Evolutionary conservation across 2,797 vertebrate species (phyloP), one percentile per base, ranked within the genome.

Genomic region (Lutra lutra): DNA sequence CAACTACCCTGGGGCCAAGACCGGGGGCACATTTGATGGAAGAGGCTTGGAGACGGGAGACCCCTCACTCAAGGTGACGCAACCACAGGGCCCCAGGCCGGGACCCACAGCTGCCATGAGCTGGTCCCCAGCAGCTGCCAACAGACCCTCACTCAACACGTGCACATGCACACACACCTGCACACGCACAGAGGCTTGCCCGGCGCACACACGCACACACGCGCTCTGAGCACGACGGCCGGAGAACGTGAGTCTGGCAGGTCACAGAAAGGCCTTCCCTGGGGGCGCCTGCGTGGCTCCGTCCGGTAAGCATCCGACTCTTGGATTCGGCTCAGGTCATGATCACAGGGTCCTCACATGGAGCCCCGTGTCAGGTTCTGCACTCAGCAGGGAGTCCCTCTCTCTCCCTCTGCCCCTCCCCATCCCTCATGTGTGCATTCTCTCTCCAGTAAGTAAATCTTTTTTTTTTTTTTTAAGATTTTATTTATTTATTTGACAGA

Each of bases 161-260:
- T 8, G 56, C 15, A 23, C 32, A 46, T 4, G 32, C 14, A 40
- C 10, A 2, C 15, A 58, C 56, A 23, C 21, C 1, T 9, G 10
- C 32, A 58, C 27, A 73, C 9, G 5, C 60, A 15, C 25, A 10
- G 56, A 9, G 21, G 21, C 56, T 25, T 58, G 56, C 21, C 56
- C 56, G 9, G 54, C 15, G 51, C 48, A 17, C 13, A 3, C 13
- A 0, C 46, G 4, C 35, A 5, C 35, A 5, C 0, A 2, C 17
- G 17, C 15, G 5, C 62, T 66, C 77, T 13, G 14, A 64, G 43
- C 38, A 48, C 0, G 1, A 40, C 58, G 29, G 60, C 8, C 7
- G 3, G 0, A 21, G 48, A 21, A 48, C 3, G 35, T 18, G n/a
- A 35, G 2, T 64, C 85, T 13, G 43, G 56, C 32, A 15, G n/a